Percentiles rank a stretch among this genome's conserved stretches.
phyloP scores from a whole-genome alignment of 2,888 invertebrate genomes.

The Dasysyrphus tricinctus region DNA sequence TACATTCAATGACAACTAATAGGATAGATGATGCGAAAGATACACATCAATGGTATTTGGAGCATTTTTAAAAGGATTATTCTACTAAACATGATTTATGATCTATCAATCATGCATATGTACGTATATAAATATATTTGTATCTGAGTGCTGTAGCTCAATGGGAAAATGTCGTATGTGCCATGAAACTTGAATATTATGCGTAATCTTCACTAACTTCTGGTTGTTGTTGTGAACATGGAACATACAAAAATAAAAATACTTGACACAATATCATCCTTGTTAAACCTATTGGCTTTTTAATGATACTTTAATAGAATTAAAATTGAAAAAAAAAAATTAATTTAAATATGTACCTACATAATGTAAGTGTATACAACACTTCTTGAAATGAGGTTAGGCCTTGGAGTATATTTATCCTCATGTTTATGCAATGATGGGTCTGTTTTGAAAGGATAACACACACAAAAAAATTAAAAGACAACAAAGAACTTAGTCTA shows the following conservation, averaged over 20 bases:
- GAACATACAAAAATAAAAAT: neutral
- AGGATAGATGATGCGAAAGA: neutral
- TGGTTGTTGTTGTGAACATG: neutral
- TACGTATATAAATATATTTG: neutral
- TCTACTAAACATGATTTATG: neutral
- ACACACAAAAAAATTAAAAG: neutral
- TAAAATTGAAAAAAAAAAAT: neutral
- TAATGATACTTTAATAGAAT: neutral
- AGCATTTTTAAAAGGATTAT: neutral
- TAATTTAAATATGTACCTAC: neutral
- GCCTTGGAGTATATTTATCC: neutral
- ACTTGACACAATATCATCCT: constrained; percentile 1
- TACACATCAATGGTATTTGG: constrained; percentile 1
- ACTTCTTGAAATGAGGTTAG: neutral
- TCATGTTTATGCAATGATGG: neutral
- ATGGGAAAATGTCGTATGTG: neutral
- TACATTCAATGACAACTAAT: neutral
- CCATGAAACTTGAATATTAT: neutral
- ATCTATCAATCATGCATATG: neutral
- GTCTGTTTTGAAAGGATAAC: neutral
- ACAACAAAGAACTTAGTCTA: neutral
- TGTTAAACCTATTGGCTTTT: neutral
- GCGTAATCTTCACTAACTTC: neutral
- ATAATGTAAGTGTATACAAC: neutral
- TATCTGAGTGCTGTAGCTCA: neutral